phyloP scores from a whole-genome alignment of 2,113 vertebrate species.

The Apeltes quadracus region DNA sequence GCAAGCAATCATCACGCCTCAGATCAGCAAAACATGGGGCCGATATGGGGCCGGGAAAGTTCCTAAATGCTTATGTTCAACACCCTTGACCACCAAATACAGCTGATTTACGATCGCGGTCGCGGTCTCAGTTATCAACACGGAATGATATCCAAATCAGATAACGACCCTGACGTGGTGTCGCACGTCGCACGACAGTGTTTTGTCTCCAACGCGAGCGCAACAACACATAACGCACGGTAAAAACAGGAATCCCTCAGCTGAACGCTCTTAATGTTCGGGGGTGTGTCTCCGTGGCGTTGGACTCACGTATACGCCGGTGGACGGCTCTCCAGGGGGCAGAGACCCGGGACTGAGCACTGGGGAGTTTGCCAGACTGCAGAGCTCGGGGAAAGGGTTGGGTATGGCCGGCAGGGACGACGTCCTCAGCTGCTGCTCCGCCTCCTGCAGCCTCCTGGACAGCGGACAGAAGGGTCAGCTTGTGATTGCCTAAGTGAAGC shows the following conservation, averaged over 20 bases:
- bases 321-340: conserved; percentile 85
- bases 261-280: not conserved
- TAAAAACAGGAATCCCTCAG: conserved; percentile 13
- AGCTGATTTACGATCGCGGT: conserved; percentile 50
- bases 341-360: conserved; percentile 88
- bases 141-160: conserved; percentile 27
- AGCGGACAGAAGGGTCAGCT: not conserved
- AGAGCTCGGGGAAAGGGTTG: conserved; percentile 96
- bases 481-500: not conserved
- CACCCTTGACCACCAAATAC: conserved; percentile 30
- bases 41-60: conserved; percentile 46
- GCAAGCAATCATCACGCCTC: conserved; percentile 56
- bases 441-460: conserved; percentile 90
- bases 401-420: conserved; percentile 97
- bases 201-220: conserved; percentile 1
- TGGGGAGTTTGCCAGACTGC: conserved; percentile 87
- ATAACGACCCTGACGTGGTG: conserved; percentile 8
- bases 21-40: conserved; percentile 48
- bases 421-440: conserved; percentile 90
- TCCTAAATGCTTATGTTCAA: conserved; percentile 33
- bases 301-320: conserved; percentile 87
- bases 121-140: conserved; percentile 32
- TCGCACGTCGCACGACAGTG: not conserved
- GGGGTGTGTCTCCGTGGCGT: not conserved
- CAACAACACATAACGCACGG: conserved; percentile 4